These are phyloP conservation scores for Amphiura filiformis DNA, from an alignment of 35 echinoderm and acorn worm species.

Conservation along the genomic window DNA sequence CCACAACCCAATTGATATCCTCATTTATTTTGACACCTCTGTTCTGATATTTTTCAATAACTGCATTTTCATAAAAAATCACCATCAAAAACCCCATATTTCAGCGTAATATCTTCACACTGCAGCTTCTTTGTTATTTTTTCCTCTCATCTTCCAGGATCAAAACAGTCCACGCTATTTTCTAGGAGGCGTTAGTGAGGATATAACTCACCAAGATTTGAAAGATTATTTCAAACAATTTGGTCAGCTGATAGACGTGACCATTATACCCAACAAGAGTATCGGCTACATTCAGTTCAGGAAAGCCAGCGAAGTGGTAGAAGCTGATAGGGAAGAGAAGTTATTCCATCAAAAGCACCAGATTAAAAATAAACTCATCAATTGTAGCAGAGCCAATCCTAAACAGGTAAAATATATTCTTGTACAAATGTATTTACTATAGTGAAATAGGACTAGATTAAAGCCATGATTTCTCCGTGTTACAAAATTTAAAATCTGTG, in stretches of 20 bases:
- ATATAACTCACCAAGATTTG: not conserved
- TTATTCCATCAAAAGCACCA: not conserved
- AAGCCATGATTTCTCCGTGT: too few relatives aligned
- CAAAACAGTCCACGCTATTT: not conserved
- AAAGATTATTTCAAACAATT: slow-evolving; percentile 5
- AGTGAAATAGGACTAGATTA: too few relatives aligned
- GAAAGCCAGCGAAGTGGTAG: not conserved
- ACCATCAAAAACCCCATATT: too few relatives aligned
- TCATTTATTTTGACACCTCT: too few relatives aligned
- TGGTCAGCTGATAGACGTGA: not conserved
- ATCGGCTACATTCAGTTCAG: not conserved
- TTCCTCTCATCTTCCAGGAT: not conserved
- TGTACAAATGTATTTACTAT: too few relatives aligned
- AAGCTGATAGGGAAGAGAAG: not conserved
- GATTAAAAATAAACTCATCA: not conserved
- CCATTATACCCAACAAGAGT: not conserved
- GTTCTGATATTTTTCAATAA: too few relatives aligned
- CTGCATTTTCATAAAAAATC: too few relatives aligned
- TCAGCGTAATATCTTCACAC: too few relatives aligned
- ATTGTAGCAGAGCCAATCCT: not conserved
- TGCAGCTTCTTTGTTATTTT: too few relatives aligned
- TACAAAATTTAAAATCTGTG: too few relatives aligned
- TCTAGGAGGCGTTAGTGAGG: not conserved
- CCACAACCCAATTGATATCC: too few relatives aligned
- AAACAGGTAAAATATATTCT: not conserved